These are phyloP conservation scores for Chromoteleia sp. DNA, from an alignment of 2,888 invertebrate species.

Conservation along the genomic window DNA sequence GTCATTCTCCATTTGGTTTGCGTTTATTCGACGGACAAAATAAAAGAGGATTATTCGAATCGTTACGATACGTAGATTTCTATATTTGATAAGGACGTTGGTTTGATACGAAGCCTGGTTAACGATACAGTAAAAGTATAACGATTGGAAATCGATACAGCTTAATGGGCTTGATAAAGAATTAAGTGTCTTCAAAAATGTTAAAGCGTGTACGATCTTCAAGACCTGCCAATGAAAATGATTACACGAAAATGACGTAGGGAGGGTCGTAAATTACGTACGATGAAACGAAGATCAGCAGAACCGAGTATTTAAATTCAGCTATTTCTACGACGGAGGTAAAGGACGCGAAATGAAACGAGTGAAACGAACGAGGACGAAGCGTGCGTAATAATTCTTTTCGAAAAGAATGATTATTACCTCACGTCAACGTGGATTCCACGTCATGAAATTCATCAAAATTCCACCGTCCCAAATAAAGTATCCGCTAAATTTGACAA, in stretches of 20 bases:
- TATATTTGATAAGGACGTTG: slow-evolving; percentile 1
- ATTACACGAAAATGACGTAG: no score
- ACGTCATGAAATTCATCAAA: slow-evolving; percentile 18
- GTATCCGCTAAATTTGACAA: slow-evolving; percentile 49
- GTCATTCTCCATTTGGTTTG: slow-evolving; percentile 37
- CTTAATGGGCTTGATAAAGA: background rate
- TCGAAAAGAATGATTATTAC: no score
- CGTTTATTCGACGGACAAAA: background rate
- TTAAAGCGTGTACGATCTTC: background rate
- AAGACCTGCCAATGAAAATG: no score
- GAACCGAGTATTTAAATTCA: no score
- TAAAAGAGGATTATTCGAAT: slow-evolving; percentile 20
- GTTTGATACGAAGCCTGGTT: background rate
- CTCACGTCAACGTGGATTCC: background rate
- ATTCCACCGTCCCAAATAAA: slow-evolving; percentile 31
- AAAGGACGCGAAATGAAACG: no score
- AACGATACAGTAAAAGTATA: slow-evolving; percentile 2
- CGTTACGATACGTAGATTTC: slow-evolving; percentile 4
- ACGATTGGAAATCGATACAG: slow-evolving; percentile 5
- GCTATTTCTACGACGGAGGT: no score
- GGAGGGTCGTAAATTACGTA: no score
- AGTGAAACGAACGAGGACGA: no score
- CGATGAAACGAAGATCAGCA: no score
- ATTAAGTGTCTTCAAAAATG: background rate
- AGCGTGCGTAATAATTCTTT: no score